phyloP scores from a whole-genome alignment of 1,140 invertebrate species.

The Ips nitidus region DNA sequence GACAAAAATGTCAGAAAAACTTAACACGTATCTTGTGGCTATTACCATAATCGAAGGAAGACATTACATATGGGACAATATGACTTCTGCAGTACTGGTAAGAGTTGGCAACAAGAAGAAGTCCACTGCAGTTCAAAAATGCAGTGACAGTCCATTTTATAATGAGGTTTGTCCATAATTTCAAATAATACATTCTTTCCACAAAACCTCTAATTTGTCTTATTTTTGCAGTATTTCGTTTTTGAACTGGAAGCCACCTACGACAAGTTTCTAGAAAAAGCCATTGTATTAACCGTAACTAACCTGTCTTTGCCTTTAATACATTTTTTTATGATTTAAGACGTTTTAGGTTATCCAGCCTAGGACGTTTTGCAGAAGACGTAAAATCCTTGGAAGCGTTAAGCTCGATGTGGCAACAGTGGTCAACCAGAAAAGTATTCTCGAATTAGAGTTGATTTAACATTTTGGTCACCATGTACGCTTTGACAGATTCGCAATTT shows the following conservation, averaged over 20 bases:
- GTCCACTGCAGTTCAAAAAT: slow-evolving; percentile 56
- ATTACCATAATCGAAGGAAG: slow-evolving; percentile 58
- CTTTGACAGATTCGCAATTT: slow-evolving; percentile 69
- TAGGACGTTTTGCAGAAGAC: slow-evolving; percentile 38
- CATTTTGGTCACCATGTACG: not conserved
- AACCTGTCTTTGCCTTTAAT: too few relatives aligned
- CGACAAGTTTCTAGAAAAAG: slow-evolving; percentile 52
- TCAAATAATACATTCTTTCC: not conserved
- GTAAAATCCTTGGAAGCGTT: slow-evolving; percentile 65
- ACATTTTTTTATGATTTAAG: too few relatives aligned
- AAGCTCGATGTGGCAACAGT: slow-evolving; percentile 69
- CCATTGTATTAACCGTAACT: slow-evolving; percentile 55
- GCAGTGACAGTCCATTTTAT: slow-evolving; percentile 61
- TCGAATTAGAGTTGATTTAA: not conserved
- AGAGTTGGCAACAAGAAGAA: slow-evolving; percentile 59
- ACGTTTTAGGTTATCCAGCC: slow-evolving; percentile 44
- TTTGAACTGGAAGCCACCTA: slow-evolving; percentile 64
- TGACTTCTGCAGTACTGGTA: slow-evolving; percentile 60
- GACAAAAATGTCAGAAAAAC: slow-evolving; percentile 23
- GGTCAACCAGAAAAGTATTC: slow-evolving; percentile 67
- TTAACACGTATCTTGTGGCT: slow-evolving; percentile 50
- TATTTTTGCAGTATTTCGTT: slow-evolving; percentile 64
- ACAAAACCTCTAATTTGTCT: not conserved
- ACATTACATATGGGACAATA: slow-evolving; percentile 55
- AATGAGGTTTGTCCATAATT: slow-evolving; percentile 56